Percentiles rank a stretch among this genome's conserved stretches.
These are phyloP conservation scores for Drosophila meridiana DNA, from an alignment of 2,888 invertebrate genomes.

Conservation along the genomic window DNA sequence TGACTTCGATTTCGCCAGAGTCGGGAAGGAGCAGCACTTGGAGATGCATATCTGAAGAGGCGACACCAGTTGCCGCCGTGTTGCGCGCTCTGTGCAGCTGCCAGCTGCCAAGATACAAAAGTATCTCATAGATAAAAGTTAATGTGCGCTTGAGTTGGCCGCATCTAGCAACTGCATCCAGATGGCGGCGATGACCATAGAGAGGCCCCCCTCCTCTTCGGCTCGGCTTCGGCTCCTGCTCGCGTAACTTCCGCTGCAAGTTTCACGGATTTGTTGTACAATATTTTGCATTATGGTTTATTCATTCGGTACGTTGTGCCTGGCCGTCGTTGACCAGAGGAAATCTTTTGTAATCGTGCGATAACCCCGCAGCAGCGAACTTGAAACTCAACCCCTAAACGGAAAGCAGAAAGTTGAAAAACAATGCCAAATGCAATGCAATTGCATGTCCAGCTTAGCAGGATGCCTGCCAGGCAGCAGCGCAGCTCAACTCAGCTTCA, in stretches of 20 bases:
- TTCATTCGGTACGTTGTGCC: slow-evolving; percentile 35
- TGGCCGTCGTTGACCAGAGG: slow-evolving; percentile 64
- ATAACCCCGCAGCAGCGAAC: slow-evolving; percentile 74
- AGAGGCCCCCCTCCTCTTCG: not conserved
- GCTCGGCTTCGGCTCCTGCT: not conserved
- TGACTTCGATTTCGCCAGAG: slow-evolving; percentile 61
- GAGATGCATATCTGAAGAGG: slow-evolving; percentile 46
- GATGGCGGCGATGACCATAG: slow-evolving; percentile 15
- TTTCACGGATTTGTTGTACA: slow-evolving; percentile 31
- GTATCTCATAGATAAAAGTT: slow-evolving; percentile 73
- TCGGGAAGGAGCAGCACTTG: slow-evolving; percentile 13
- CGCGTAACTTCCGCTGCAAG: slow-evolving; percentile 72
- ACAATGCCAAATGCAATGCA: slow-evolving; percentile 63
- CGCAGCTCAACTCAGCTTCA: slow-evolving; percentile 5
- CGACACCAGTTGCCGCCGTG: slow-evolving; percentile 44
- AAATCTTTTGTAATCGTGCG: slow-evolving; percentile 81
- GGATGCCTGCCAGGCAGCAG: slow-evolving; percentile 11
- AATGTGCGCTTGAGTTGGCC: slow-evolving; percentile 30
- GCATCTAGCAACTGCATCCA: slow-evolving; percentile 45
- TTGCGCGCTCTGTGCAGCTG: slow-evolving; percentile 2
- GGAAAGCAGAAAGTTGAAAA: slow-evolving; percentile 32
- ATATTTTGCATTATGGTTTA: slow-evolving; percentile 42
- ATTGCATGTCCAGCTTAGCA: slow-evolving; percentile 77
- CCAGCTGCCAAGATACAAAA: slow-evolving; percentile 48
- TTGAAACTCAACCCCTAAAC: slow-evolving; percentile 74